A percentile compares a stretch with the other conserved stretches of the same genome.
These are phyloP conservation scores for Drosophila falleni DNA, from an alignment of 2,888 invertebrate genomes.

Conservation along the genomic window DNA sequence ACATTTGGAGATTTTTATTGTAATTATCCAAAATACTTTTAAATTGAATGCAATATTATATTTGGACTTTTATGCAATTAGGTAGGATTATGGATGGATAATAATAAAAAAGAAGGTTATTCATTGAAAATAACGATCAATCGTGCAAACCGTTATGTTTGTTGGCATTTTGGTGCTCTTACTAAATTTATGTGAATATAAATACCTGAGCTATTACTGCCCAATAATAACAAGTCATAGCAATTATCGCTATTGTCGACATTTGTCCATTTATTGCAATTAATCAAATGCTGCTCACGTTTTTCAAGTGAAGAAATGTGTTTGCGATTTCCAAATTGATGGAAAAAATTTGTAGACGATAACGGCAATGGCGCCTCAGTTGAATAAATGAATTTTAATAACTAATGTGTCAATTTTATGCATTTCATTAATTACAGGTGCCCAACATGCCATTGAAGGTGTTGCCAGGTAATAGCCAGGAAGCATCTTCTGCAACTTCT, in stretches of 20 bases:
- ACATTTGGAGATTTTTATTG: no score
- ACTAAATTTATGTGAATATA: neutral
- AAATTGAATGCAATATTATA: no score
- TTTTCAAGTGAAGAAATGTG: slow-evolving; percentile 65
- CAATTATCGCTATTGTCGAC: neutral
- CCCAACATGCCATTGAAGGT: slow-evolving; percentile 84
- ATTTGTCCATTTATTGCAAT: neutral
- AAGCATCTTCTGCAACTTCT: slow-evolving; percentile 20
- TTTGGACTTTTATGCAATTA: no score
- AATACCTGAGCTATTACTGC: neutral
- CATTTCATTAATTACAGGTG: slow-evolving; percentile 79
- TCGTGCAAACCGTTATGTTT: no score
- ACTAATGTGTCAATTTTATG: slow-evolving; percentile 51
- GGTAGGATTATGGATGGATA: no score
- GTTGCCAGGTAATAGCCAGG: slow-evolving; percentile 32
- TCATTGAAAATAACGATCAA: no score
- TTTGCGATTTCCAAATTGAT: slow-evolving; percentile 56
- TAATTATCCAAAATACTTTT: no score
- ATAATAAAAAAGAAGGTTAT: no score
- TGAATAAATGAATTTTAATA: slow-evolving; percentile 45
- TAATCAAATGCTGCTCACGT: slow-evolving; percentile 62
- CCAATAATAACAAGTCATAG: slow-evolving; percentile 8
- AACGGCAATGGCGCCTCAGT: slow-evolving; percentile 36
- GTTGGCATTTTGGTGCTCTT: no score
- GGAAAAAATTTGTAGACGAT: slow-evolving; percentile 27